Conservation (phyloP, 2,113 vertebrate species). For the Girardinichthys multiradiatus region DNA sequence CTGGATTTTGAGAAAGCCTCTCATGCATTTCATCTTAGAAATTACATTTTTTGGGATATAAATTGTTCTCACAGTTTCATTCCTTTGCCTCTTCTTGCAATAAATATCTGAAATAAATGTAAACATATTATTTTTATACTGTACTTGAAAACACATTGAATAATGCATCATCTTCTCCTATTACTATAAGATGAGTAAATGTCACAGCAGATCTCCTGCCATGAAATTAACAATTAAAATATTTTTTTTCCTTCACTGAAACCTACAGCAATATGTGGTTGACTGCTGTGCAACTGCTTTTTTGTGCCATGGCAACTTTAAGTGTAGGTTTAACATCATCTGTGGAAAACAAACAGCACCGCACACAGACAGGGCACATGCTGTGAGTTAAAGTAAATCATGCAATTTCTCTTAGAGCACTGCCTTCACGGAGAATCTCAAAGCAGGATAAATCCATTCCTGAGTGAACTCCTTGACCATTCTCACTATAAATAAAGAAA, state of each 20-base stretch:
- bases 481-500: constrained; percentile 17
- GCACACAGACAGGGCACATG: not conserved
- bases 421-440: constrained; percentile 30
- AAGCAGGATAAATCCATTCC: constrained; percentile 25
- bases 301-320: constrained; percentile 5
- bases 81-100: not conserved
- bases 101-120: constrained; percentile 11
- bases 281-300: constrained; percentile 7
- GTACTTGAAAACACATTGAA: constrained; percentile 36
- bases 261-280: constrained; percentile 4
- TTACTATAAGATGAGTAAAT: constrained; percentile 32
- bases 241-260: not conserved
- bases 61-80: too few species aligned
- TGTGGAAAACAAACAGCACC: not conserved
- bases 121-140: constrained; percentile 1
- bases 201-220: constrained; percentile 28
- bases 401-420: constrained; percentile 9
- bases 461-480: constrained; percentile 12
- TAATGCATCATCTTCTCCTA: constrained; percentile 14
- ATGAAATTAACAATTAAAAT: constrained; percentile 47
- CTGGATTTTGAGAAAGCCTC: not conserved
- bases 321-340: constrained; percentile 4
- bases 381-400: constrained; percentile 5
- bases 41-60: not conserved
- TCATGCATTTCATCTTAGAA: not conserved